phyloP scores from a whole-genome alignment of 2,888 invertebrate genomes.

The Sepiola atlantica region DNA sequence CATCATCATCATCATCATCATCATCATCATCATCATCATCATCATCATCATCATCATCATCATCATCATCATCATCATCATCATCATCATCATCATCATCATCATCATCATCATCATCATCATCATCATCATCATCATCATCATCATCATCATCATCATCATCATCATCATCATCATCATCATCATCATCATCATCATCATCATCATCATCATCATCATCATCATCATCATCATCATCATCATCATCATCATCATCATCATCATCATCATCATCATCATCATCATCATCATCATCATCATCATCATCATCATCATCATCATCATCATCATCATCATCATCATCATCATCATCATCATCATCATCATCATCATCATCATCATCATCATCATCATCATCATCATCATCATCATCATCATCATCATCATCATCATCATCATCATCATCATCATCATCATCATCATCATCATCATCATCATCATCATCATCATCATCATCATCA shows the following conservation, averaged over 20 bases:
- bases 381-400: constrained; percentile 48
- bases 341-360: constrained; percentile 48
- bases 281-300: constrained; percentile 47
- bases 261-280: constrained; percentile 47
- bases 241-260: constrained; percentile 47
- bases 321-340: constrained; percentile 48
- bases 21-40: constrained; percentile 47
- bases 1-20: constrained; percentile 47
- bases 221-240: constrained; percentile 47
- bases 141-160: constrained; percentile 47
- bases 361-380: constrained; percentile 47
- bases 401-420: constrained; percentile 48
- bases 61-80: constrained; percentile 47
- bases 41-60: constrained; percentile 47
- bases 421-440: constrained; percentile 47
- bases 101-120: constrained; percentile 47
- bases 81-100: constrained; percentile 47
- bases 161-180: constrained; percentile 47
- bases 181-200: constrained; percentile 47
- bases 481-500: too few relatives aligned
- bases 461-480: too few relatives aligned
- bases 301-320: constrained; percentile 47
- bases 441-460: too few relatives aligned
- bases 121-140: constrained; percentile 47
- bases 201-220: constrained; percentile 47